phyloP scores from a whole-genome alignment of 2,888 invertebrate species.

The Anthrax anthrax region DNA sequence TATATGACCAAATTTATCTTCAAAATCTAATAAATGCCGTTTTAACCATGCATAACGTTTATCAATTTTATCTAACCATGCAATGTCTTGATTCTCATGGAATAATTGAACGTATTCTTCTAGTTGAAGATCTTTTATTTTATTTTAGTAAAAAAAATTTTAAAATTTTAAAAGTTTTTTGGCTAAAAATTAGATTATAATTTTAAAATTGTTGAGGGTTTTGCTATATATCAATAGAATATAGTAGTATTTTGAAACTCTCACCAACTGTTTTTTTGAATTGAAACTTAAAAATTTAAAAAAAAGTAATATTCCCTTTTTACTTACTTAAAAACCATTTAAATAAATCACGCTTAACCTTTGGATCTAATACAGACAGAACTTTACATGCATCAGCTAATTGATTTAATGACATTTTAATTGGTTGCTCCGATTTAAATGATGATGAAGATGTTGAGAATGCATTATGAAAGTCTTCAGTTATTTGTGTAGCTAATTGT shows the following conservation, averaged over 20 bases:
- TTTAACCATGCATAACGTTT: conserved; percentile 93
- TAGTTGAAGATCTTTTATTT: conserved; percentile 44
- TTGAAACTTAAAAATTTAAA: not conserved
- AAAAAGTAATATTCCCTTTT: not conserved
- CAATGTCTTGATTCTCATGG: conserved; percentile 87
- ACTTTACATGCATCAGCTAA: conserved; percentile 70
- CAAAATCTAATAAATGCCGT: conserved; percentile 83
- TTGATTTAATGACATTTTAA: conserved; percentile 40
- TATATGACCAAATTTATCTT: conserved; percentile 69
- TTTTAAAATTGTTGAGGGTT: too few relatives aligned
- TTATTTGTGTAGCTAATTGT: conserved; percentile 75
- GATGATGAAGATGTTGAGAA: conserved; percentile 48
- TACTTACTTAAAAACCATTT: conserved; percentile 67
- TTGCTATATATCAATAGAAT: too few relatives aligned
- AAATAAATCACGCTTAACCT: conserved; percentile 71
- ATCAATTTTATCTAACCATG: conserved; percentile 94
- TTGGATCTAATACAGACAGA: conserved; percentile 72
- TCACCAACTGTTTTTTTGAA: not conserved
- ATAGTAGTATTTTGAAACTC: too few relatives aligned
- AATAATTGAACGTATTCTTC: conserved; percentile 91
- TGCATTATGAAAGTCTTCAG: conserved; percentile 78
- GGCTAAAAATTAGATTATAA: not conserved
- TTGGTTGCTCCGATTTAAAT: not conserved
- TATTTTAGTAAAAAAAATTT: not conserved
- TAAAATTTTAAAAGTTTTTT: not conserved